A percentile compares a stretch with the other conserved stretches of the same genome.
phyloP scores from a whole-genome alignment of 2,888 invertebrate species.

The Himalopsyche tibetana region DNA sequence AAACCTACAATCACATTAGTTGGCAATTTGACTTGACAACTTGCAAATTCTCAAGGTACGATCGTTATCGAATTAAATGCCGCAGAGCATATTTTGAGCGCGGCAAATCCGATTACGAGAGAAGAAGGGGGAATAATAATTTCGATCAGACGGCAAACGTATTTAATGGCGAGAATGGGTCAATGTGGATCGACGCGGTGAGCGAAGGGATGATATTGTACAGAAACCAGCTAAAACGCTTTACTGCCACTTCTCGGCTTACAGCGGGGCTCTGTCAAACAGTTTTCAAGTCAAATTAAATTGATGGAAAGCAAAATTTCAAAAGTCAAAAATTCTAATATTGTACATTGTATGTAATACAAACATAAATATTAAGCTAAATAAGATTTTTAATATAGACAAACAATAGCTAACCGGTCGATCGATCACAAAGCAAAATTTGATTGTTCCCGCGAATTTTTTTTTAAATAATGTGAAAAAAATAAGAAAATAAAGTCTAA shows the following conservation, averaged over 20 bases:
- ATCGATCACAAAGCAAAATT: too few species aligned
- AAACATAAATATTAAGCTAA: too few species aligned
- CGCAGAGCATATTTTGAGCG: slow-evolving; percentile 27
- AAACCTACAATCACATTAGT: slow-evolving; percentile 28
- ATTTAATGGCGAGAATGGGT: slow-evolving; percentile 23
- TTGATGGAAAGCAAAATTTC: too few species aligned
- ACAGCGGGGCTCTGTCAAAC: too few species aligned
- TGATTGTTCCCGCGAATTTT: too few species aligned
- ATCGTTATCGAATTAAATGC: slow-evolving; percentile 31
- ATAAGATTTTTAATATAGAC: too few species aligned
- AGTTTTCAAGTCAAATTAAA: too few species aligned
- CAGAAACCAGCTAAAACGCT: background rate
- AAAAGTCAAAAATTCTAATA: too few species aligned
- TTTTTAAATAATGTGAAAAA: too few species aligned
- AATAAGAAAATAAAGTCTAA: too few species aligned
- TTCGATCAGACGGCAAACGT: slow-evolving; percentile 10
- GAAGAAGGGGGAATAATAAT: background rate
- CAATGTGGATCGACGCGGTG: background rate
- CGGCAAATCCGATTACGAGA: slow-evolving; percentile 11
- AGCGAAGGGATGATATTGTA: background rate
- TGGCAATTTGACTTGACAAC: slow-evolving; percentile 19
- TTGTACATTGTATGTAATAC: too few species aligned
- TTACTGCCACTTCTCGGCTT: background rate
- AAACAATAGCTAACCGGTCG: too few species aligned
- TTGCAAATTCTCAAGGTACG: slow-evolving; percentile 34